Evolutionary conservation across 2,113 vertebrate species (phyloP), one percentile per base, ranked within the genome.

Genomic region (Nicator chloris): DNA sequence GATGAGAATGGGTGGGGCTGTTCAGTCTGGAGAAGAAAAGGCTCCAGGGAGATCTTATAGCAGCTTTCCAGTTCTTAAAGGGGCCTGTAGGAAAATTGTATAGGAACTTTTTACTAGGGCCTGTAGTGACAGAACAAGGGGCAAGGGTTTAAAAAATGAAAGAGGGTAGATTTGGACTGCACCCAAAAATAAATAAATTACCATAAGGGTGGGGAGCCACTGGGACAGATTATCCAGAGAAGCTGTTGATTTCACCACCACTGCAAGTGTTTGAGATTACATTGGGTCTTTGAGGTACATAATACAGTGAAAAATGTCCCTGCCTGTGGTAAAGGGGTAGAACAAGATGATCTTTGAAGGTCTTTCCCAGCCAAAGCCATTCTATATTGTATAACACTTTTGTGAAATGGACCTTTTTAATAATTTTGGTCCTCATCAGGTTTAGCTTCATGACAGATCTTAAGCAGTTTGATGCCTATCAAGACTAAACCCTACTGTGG

Each of bases 321-420:
- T 64, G 18, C 7, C 7, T 4, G 26, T 21, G 23, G 9, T 6
- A 70, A 40, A 5, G 3, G 10, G 0, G 2, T 45, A 5, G 13
- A 79, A 70, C 4, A 24, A 75, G 13, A 13, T 65, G 19, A 61
- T 17, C 6, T 64, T 24, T 71, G 26, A 70, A 65, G 7, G 13
- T 70, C 4, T 22, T 61, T 92, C 91, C 30, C 47, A 89, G 19
- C 3, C 6, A 19, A 82, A 73, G 30, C 2, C 2, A 27, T 49
- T 75, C 51, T 53, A 23, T 73, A 53, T 24, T 53, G 23, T 70
- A 33, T 15, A 7, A 0, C 6, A 20, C 31, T 75, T 79, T 84
- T 78, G 24, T 86, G 13, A 78, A 57, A 90, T 37, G 0, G 13
- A 45, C 0, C 0, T 6, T 80, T 75, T 45, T 59, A 2, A n/a